Base-by-base conservation (phyloP, 2,888 invertebrate species). In the Lamellibrachia columna region DNA sequence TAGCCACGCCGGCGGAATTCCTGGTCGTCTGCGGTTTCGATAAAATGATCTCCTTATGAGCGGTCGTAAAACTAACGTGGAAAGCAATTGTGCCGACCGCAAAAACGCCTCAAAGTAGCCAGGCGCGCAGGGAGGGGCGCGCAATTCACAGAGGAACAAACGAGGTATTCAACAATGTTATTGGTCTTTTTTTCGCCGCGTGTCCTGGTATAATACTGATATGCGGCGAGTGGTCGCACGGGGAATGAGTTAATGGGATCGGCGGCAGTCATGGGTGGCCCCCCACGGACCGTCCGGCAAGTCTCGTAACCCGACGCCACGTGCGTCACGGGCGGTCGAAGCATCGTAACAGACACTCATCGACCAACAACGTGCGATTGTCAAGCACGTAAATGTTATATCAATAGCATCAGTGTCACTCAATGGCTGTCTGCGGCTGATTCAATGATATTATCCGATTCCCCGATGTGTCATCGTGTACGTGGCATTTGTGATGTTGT, bases 1-100 rank as follows among this genome's bases (percentile, higher is more conserved):
- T 15, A 75, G 22, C 75, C 15, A 75, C 75, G 75, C 75, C 22
- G 75, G 22, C 75, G 75, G 75, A 75, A 75, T 75, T 75, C 75
- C 75, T 75, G 22, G 75, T 75, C 75, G 75, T 75, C 75, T 75
- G 75, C 75, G 75, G 75, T 75, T 75, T n/a, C 75, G 75, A 75
- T 75, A 75, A 75, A 75, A 75, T 75, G 75, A 75, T 75, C 75
- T 75, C 75, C 15, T 75, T 75, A 75, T 15, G 75, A 75, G 6
- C n/a, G 75, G 75, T 75, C 75, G 75, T 75, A 75, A 75, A 75
- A 75, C 75, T 22, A 75, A n/a, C 22, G 75, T 75, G 3, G 75
- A 22, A 22, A 75, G 75, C 75, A 75, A 22, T 75, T 22, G n/a
- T 22, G 75, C n/a, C 75, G 75, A 75, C 75, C 22, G 75, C 75